A percentile compares a stretch with the other conserved stretches of the same genome.
These are phyloP conservation scores for Hylaeus anthracinus DNA, from an alignment of 1,140 invertebrate species.

Conservation along the genomic window DNA sequence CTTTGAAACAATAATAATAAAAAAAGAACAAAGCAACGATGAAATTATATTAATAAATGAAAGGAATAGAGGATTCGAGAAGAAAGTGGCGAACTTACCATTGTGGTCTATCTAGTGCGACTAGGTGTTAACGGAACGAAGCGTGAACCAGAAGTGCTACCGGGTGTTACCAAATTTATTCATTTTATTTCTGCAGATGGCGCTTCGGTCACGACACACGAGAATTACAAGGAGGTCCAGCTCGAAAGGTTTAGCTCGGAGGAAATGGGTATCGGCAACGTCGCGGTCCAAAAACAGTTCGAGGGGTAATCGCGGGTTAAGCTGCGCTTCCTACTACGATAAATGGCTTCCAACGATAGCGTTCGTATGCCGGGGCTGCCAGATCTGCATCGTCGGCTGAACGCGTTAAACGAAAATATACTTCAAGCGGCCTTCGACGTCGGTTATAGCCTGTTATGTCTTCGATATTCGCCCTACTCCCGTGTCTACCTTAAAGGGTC, in stretches of 20 bases:
- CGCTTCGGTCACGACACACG: constrained; percentile 80
- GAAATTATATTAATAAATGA: neutral
- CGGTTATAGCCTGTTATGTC: neutral
- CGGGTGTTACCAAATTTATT: constrained; percentile 83
- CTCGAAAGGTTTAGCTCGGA: constrained; percentile 49
- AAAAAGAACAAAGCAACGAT: too few species aligned
- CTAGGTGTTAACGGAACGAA: constrained; percentile 85
- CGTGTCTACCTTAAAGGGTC: too few species aligned
- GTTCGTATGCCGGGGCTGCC: constrained; percentile 69
- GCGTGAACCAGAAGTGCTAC: constrained; percentile 88
- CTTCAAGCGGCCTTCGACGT: constrained; percentile 12
- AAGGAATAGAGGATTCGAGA: neutral
- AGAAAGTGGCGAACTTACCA: constrained; percentile 81
- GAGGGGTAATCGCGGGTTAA: constrained; percentile 53
- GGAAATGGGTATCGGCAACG: constrained; percentile 67
- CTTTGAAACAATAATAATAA: too few species aligned
- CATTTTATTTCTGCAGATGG: constrained; percentile 89
- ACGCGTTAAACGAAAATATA: constrained; percentile 46
- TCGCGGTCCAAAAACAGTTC: constrained; percentile 79
- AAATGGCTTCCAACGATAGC: constrained; percentile 63
- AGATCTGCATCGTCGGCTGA: constrained; percentile 41
- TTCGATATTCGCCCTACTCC: neutral
- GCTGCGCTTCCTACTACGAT: constrained; percentile 61
- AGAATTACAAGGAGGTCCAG: constrained; percentile 63
- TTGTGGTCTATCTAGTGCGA: constrained; percentile 80